These are phyloP conservation scores for Ectemnius lituratus DNA, from an alignment of 2,888 invertebrate genomes.

Conservation along the genomic window DNA sequence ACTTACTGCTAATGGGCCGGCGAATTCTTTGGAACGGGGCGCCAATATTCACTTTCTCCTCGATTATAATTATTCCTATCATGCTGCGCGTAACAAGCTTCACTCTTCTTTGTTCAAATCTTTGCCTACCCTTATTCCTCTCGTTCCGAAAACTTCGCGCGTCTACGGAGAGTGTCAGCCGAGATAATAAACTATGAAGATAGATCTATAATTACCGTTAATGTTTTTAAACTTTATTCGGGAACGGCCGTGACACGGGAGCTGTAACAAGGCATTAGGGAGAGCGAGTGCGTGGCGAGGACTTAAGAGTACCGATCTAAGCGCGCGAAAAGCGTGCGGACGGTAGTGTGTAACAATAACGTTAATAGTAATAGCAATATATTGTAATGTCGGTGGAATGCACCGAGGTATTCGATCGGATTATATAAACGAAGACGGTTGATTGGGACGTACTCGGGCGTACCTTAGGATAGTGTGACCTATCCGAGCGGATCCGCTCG, in stretches of 20 bases:
- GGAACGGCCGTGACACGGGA: slow-evolving; percentile 28
- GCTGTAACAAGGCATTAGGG: slow-evolving; percentile 36
- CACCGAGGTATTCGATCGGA: slow-evolving; percentile 14
- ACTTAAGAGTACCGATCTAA: slow-evolving; percentile 21
- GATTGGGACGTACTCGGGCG: too few relatives aligned
- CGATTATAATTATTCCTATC: background rate
- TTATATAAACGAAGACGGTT: background rate
- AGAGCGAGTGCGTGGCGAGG: slow-evolving; percentile 22
- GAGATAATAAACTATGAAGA: slow-evolving; percentile 60
- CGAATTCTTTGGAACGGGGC: slow-evolving; percentile 36
- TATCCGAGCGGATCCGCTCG: background rate
- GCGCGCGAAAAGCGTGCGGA: slow-evolving; percentile 25
- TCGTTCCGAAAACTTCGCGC: slow-evolving; percentile 43
- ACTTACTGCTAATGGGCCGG: slow-evolving; percentile 17
- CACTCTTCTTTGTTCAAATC: slow-evolving; percentile 1
- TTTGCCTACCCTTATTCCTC: background rate
- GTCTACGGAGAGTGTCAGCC: slow-evolving; percentile 38
- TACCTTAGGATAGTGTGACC: too few relatives aligned
- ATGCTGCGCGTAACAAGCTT: background rate
- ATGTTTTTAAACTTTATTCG: slow-evolving; percentile 75
- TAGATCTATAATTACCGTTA: slow-evolving; percentile 70
- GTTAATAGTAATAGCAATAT: slow-evolving; percentile 43
- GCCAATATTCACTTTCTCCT: background rate
- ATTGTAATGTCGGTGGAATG: slow-evolving; percentile 9
- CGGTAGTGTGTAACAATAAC: slow-evolving; percentile 32